phyloP scores from a whole-genome alignment of 2,113 vertebrate species.

The Saimiri boliviensis region DNA sequence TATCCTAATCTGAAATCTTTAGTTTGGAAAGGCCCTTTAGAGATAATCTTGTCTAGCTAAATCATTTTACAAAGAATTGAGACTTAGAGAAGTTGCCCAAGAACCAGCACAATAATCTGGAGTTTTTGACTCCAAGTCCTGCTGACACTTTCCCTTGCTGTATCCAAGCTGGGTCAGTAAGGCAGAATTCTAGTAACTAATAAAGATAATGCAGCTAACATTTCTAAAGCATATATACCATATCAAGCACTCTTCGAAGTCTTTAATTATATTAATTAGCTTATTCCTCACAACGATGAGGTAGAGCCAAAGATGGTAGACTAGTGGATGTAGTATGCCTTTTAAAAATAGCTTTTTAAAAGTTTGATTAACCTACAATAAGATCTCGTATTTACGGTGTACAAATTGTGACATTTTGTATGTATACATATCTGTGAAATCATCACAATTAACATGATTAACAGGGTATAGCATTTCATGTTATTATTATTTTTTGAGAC shows the following conservation, averaged over 20 bases:
- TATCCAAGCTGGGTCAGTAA: neutral
- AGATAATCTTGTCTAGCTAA: slow-evolving; percentile 17
- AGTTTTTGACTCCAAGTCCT: neutral
- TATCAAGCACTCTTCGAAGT: neutral
- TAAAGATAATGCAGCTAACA: neutral
- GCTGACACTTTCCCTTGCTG: neutral
- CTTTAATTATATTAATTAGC: neutral
- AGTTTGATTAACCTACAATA: neutral
- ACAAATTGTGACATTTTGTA: neutral
- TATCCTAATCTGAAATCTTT: slow-evolving; percentile 13
- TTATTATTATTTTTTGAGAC: no score
- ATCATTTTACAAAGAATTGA: neutral
- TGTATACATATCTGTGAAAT: neutral
- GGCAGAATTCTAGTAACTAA: neutral
- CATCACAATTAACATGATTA: neutral
- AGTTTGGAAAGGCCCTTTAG: slow-evolving; percentile 22
- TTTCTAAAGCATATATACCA: neutral
- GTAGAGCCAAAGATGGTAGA: neutral
- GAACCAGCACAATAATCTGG: neutral
- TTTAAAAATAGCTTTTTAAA: neutral
- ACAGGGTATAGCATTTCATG: neutral
- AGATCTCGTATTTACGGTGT: neutral
- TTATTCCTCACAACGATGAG: neutral
- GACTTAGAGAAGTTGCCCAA: neutral
- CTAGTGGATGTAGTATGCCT: neutral